Evolutionary conservation across 2,113 vertebrate species (phyloP).

Genomic region (Cryptotis parvus): DNA sequence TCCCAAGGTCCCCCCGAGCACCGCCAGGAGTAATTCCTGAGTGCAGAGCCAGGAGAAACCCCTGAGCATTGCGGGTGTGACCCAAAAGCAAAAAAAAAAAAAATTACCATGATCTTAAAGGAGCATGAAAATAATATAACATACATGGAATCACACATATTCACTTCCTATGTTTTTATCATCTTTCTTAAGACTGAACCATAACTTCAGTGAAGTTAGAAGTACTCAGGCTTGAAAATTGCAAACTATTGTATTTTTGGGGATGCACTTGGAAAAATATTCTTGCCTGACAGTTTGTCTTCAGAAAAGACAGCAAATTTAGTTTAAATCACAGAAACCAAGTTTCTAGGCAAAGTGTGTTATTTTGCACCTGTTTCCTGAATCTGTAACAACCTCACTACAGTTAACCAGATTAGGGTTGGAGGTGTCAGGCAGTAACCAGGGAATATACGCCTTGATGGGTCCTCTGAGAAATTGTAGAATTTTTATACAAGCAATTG

Average conservation of each 20-base stretch:
- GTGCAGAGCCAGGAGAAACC: no score
- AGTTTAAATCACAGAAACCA: conserved; percentile 45
- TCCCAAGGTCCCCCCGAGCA: no score
- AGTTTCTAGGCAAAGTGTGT: conserved; percentile 20
- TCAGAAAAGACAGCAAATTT: conserved; percentile 60
- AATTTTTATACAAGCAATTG: conserved; percentile 36
- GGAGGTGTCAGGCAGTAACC: conserved; percentile 37
- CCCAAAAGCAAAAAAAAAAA: conserved; percentile 13
- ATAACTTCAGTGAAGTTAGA: neutral
- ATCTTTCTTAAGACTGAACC: neutral
- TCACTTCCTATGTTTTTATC: neutral
- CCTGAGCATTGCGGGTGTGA: no score
- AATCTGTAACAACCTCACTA: conserved; percentile 32
- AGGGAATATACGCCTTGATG: conserved; percentile 29
- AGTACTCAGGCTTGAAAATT: conserved; percentile 41
- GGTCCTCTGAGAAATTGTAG: neutral
- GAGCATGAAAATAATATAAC: neutral
- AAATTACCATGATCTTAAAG: neutral
- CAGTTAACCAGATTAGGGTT: conserved; percentile 2
- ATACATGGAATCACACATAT: neutral
- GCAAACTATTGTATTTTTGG: neutral
- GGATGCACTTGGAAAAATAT: conserved; percentile 17
- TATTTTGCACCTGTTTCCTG: conserved; percentile 67
- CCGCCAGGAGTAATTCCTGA: no score
- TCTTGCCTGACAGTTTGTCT: neutral